A percentile compares a stretch with the other conserved stretches of the same genome.
These are phyloP conservation scores for Phalacrocorax carbo DNA, from an alignment of 2,113 vertebrate species.

Conservation along the genomic window DNA sequence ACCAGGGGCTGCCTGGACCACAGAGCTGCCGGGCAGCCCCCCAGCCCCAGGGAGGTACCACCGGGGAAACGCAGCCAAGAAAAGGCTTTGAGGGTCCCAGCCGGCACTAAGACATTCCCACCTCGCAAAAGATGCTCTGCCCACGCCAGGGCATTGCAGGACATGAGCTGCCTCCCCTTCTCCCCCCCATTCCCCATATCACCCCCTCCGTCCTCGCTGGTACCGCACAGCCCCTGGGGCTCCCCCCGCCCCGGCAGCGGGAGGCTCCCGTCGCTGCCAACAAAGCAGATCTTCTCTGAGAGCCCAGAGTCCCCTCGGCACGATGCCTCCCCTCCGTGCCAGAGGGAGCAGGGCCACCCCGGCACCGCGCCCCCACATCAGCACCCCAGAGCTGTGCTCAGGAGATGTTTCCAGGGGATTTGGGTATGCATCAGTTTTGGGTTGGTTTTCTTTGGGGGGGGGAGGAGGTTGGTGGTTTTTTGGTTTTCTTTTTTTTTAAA, in stretches of 20 bases:
- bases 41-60: neutral
- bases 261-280: fast-evolving
- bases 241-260: fast-evolving
- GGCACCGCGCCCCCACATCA: fast-evolving
- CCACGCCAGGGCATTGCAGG: neutral
- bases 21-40: neutral
- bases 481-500: neutral
- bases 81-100: fast-evolving
- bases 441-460: too few species aligned
- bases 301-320: neutral
- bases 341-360: neutral
- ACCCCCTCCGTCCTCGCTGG: neutral
- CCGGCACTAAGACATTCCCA: fast-evolving
- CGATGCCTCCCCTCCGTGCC: neutral
- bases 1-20: neutral
- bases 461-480: too few species aligned
- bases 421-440: neutral
- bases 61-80: fast-evolving
- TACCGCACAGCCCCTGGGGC: neutral
- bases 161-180: fast-evolving
- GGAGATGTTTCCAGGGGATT: neutral
- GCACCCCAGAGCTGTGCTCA: neutral
- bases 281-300: fast-evolving
- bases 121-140: neutral
- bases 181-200: neutral